phyloP scores from a whole-genome alignment of 37 sponge, comb jelly and placozoan genomes.

The Chondrosia reniformis region DNA sequence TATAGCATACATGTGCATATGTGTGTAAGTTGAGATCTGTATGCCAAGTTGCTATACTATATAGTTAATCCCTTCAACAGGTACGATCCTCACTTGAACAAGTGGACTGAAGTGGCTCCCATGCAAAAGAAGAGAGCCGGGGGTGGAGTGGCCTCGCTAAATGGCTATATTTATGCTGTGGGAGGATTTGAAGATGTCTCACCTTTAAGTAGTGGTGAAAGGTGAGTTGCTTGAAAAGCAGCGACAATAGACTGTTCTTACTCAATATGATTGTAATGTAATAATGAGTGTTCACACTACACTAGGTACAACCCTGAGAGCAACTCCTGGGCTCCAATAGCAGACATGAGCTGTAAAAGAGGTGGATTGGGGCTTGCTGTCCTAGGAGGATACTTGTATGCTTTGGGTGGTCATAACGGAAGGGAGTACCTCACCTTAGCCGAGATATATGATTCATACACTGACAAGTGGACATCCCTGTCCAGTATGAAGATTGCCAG shows the following conservation, averaged over 20 bases:
- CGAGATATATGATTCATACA: constrained; percentile 75
- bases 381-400: constrained; percentile 83
- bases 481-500: constrained; percentile 77
- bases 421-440: constrained; percentile 75
- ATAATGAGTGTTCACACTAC: background rate
- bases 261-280: background rate
- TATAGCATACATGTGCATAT: no score
- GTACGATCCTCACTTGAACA: constrained; percentile 88
- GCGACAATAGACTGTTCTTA: background rate
- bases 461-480: constrained; percentile 72
- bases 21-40: no score
- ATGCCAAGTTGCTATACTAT: no score
- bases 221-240: constrained; percentile 44
- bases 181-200: constrained; percentile 96
- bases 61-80: no score
- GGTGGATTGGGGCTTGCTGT: constrained; percentile 87
- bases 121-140: constrained; percentile 86
- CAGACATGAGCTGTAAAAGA: constrained; percentile 78
- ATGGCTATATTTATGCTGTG: constrained; percentile 88
- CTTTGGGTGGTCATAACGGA: constrained; percentile 91
- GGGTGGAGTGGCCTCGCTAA: constrained; percentile 78
- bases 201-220: constrained; percentile 79
- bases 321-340: constrained; percentile 73
- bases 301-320: constrained; percentile 81
- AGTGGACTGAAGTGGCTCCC: constrained; percentile 73